A percentile compares a stretch with the other conserved stretches of the same genome.
Conservation (phyloP, 2,888 invertebrate genomes). For the Dolichomitus sp. region DNA sequence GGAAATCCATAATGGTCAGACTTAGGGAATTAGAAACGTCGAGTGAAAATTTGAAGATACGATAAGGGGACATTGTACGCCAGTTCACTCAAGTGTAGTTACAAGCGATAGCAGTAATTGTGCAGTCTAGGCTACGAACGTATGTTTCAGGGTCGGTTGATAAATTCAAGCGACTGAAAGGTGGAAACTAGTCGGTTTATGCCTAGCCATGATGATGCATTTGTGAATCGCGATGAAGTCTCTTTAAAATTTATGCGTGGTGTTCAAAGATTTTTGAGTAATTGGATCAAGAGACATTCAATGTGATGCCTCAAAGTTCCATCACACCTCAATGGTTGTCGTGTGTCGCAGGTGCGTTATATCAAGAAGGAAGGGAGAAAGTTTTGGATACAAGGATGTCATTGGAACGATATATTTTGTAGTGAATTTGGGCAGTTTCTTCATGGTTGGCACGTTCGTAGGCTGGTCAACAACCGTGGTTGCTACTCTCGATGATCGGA, state of each 20-base stretch:
- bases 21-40: neutral
- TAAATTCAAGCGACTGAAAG: neutral
- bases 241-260: neutral
- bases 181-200: neutral
- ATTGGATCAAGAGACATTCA: neutral
- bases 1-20: neutral
- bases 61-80: neutral
- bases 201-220: neutral
- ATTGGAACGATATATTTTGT: neutral
- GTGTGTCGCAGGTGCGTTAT: neutral
- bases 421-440: constrained; percentile 29
- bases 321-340: neutral
- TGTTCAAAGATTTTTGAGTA: neutral
- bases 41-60: neutral
- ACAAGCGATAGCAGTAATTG: too few species aligned
- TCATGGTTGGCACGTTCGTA: constrained; percentile 17
- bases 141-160: too few species aligned
- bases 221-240: neutral
- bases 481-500: constrained; percentile 3
- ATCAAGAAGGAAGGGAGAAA: neutral
- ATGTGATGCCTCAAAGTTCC: neutral
- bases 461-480: constrained; percentile 41
- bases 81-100: neutral
- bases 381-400: neutral
- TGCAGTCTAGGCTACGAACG: too few species aligned